Evolutionary conservation across 1,140 invertebrate genomes (phyloP), one percentile per base, ranked within the genome.

Genomic region (Caerostris extrusa): DNA sequence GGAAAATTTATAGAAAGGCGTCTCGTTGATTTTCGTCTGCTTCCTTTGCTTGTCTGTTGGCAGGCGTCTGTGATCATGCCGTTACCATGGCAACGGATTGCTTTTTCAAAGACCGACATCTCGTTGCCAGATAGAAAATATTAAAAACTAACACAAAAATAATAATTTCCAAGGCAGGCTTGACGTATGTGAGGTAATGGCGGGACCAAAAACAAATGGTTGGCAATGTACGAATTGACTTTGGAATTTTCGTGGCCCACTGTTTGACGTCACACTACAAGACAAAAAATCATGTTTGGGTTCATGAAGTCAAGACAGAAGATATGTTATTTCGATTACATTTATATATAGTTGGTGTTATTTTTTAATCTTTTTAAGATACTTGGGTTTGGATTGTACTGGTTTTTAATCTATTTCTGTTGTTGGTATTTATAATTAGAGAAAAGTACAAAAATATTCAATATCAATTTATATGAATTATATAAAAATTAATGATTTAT

Each of bases 1-100:
- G 5, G 8, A 50, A 53, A 77, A 77, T 77, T 64, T 10, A 8
- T 77, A 10, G 17, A 6, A 19, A n/a, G 5, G 17, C 67, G n/a
- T 69, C 67, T n/a, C 7, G 19, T 34, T 34, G 19, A 34, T 12
- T 17, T 6, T 34, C 50, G 56, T 85, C 57, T 58, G 17, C 82
- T 55, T 57, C 82, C 56, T 17, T n/a, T n/a, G n/a, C n/a, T 17
- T 81, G 85, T 61, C 85, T 87, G 58, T 34, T 88, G 86, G 86
- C 86, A 88, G 19, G 86, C 86, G 58, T 88, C 58, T 88, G 86
- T 88, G 86, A 88, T 88, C 86, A 34, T 67, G 3, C 14, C 0
- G 86, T 88, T 61, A 17, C 86, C 57, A 67, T 88, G 86, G 60
- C 58, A 64, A 88, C 86, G 14, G 86, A 88, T 67, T 67, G 86